phyloP scores from a whole-genome alignment of 2,888 invertebrate genomes.

The Steromphala cineraria region DNA sequence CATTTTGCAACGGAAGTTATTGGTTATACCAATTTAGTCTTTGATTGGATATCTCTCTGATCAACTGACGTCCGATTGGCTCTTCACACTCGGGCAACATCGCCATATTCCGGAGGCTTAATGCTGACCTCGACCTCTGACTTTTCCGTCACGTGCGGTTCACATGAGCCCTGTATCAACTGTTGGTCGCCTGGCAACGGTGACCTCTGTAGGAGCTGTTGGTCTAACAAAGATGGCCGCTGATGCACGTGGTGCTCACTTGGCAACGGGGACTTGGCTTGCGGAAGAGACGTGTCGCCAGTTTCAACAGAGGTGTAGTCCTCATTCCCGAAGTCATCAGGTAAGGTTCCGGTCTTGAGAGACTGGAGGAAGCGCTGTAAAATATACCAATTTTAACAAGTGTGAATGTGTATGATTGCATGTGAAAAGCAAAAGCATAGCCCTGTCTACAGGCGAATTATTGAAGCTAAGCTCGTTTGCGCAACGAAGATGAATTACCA shows the following conservation, averaged over 20 bases:
- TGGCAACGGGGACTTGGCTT: conserved; percentile 36
- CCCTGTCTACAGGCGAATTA: too few relatives aligned
- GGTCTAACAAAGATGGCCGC: not conserved
- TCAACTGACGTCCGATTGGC: not conserved
- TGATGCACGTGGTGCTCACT: conserved; percentile 9
- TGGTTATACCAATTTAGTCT: too few relatives aligned
- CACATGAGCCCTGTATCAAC: not conserved
- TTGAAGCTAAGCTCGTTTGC: too few relatives aligned
- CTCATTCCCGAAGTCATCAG: conserved; percentile 45
- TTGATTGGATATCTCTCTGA: too few relatives aligned
- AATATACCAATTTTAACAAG: too few relatives aligned
- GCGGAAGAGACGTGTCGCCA: conserved; percentile 55
- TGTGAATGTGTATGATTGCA: too few relatives aligned
- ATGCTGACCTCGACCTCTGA: conserved; percentile 59
- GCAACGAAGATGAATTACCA: too few relatives aligned
- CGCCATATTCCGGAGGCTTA: conserved; percentile 47
- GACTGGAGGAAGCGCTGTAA: conserved; percentile 55
- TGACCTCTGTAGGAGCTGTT: conserved; percentile 24
- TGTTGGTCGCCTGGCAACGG: conserved; percentile 12
- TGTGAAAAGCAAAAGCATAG: too few relatives aligned
- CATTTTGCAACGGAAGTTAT: too few relatives aligned
- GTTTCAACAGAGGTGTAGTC: conserved; percentile 61
- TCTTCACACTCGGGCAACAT: conserved; percentile 44
- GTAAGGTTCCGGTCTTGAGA: conserved; percentile 49
- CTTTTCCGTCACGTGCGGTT: conserved; percentile 38